Evolutionary conservation across 1,140 invertebrate species (phyloP).

Genomic region (Aporrectodea caliginosa): DNA sequence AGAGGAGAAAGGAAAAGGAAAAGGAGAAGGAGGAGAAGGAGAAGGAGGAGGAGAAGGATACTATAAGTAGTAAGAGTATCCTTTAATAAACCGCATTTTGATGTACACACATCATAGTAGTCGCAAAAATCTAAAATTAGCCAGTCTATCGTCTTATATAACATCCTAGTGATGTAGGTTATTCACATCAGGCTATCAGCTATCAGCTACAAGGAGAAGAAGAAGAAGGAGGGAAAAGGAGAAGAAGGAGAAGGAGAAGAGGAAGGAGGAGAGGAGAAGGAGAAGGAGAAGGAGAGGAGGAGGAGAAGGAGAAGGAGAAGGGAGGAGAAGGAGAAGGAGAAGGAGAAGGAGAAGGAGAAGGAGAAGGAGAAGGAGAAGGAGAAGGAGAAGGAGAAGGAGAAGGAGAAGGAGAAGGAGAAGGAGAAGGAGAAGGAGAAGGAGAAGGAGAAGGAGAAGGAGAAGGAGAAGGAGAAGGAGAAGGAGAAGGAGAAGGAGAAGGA

Average conservation of each 20-base stretch:
- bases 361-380: not conserved
- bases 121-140: no score
- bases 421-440: not conserved
- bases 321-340: not conserved
- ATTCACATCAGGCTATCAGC: no score
- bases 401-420: not conserved
- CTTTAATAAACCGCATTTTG: no score
- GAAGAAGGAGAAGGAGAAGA: not conserved
- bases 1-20: no score
- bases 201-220: no score
- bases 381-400: not conserved
- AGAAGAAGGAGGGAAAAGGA: no score
- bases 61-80: no score
- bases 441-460: slow-evolving; percentile 4
- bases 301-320: slow-evolving; percentile 3
- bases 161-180: no score
- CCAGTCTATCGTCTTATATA: no score
- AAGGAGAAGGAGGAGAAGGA: no score
- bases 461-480: slow-evolving; percentile 21
- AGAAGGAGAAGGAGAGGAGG: slow-evolving; percentile 2
- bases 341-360: not conserved
- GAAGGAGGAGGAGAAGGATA: no score
- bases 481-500: slow-evolving; percentile 14
- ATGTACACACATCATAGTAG: no score
- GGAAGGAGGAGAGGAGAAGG: not conserved